Base-by-base conservation (phyloP, 2,113 vertebrate genomes). In the Hippocampus comes region DNA sequence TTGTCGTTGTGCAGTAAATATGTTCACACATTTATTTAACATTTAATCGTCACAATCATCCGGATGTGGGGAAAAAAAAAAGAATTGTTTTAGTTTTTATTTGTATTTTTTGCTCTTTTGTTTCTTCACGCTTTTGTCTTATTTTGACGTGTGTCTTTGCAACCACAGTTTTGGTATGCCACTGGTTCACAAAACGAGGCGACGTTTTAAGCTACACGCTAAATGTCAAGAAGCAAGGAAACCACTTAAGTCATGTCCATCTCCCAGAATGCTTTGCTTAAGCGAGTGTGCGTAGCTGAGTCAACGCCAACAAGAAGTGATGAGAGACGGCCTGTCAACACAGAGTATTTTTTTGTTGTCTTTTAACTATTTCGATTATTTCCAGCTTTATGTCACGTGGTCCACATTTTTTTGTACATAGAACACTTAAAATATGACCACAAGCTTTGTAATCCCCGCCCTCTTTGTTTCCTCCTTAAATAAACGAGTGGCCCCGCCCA, bases 261-360 rank as follows among this genome's bases (percentile, higher is more conserved):
- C n/a, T 56, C 53, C 20, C 53, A 23, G 21, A 56, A 73, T 86
- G 71, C 83, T 89, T 90, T 90, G 90, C 87, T 90, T n/a, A 12
- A 38, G 49, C 20, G 49, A 51, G 49, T 18, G 76, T 86, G 84
- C 86, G 84, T 89, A 85, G 89, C 89, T 80, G 81, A 87, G 84
- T 14, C n/a, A 25, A 57, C 5, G n/a, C 20, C 18, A 57, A 25
- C 10, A 18, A 53, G 18, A 53, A 53, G 17, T 53, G 49, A 53
- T 21, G 23, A 25, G 4, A 27, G n/a, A 5, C 23, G 25, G 23
- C 4, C 55, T 12, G 10, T 25, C 23, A 27, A 59, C 12, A 11
- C 56, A 27, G 9, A n/a, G 21, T 3, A 11, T 56, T 56, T 23
- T 55, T 51, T 21, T 21, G 7, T 57, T 57, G n/a, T 57, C 9